These are phyloP conservation scores for Dicyrtomina minuta DNA, from an alignment of 2,888 invertebrate species.

Conservation along the genomic window DNA sequence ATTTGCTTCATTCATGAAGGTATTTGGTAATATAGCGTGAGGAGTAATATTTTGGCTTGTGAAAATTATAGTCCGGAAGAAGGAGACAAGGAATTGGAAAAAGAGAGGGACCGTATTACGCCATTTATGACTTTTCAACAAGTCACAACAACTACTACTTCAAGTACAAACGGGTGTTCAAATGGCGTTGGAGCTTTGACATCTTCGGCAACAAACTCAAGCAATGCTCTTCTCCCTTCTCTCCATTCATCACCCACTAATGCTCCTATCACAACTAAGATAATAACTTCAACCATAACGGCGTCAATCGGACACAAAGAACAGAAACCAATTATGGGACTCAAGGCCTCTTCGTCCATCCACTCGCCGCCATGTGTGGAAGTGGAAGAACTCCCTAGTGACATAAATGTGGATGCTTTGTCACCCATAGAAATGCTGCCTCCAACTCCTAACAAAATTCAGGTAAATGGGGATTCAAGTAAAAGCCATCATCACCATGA, in stretches of 20 bases:
- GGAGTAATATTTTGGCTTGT: not conserved
- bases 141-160: slow-evolving; percentile 49
- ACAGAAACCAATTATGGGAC: slow-evolving; percentile 22
- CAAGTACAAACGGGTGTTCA: slow-evolving; percentile 49
- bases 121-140: slow-evolving; percentile 54
- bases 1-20: no score
- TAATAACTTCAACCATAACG: slow-evolving; percentile 38
- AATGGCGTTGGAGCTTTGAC: slow-evolving; percentile 35
- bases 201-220: slow-evolving; percentile 15
- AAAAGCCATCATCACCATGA: slow-evolving; percentile 13
- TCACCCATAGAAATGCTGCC: slow-evolving; percentile 23
- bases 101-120: slow-evolving; percentile 52
- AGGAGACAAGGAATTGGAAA: slow-evolving; percentile 53
- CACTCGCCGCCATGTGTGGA: slow-evolving; percentile 25
- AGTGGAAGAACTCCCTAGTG: slow-evolving; percentile 27
- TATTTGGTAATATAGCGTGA: no score
- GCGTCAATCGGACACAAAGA: slow-evolving; percentile 9
- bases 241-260: slow-evolving; percentile 11
- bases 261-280: slow-evolving; percentile 19
- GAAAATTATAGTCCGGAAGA: slow-evolving; percentile 47
- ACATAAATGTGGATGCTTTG: slow-evolving; percentile 3
- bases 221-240: slow-evolving; percentile 20
- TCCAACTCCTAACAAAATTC: slow-evolving; percentile 11
- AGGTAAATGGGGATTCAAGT: slow-evolving; percentile 34
- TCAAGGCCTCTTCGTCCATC: slow-evolving; percentile 3